phyloP scores from a whole-genome alignment of 2,888 invertebrate species.

The Cantharis nigra region DNA sequence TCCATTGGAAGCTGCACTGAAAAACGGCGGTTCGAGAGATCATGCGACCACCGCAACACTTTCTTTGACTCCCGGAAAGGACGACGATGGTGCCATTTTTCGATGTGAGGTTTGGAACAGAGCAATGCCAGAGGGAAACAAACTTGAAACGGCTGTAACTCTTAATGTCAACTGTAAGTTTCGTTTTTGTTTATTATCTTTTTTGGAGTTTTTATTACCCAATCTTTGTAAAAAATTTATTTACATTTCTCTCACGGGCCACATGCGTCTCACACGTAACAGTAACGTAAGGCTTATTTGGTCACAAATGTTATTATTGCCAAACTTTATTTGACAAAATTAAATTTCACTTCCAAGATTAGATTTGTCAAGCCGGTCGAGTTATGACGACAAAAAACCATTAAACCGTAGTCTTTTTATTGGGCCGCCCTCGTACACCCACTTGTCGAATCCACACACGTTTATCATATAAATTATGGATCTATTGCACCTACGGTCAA shows the following conservation, averaged over 20 bases:
- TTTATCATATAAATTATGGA: not conserved
- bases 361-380: not conserved
- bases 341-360: not conserved
- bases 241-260: conserved; percentile 11
- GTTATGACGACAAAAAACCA: not conserved
- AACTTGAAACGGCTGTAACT: conserved; percentile 77
- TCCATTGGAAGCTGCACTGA: conserved; percentile 71
- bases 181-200: conserved; percentile 29
- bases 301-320: not conserved
- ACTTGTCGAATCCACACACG: not conserved
- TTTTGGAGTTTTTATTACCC: conserved; percentile 8
- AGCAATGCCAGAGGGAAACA: conserved; percentile 81
- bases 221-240: conserved; percentile 19
- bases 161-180: conserved; percentile 90
- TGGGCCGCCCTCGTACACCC: not conserved
- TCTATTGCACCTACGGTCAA: not conserved
- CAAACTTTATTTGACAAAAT: not conserved
- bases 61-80: conserved; percentile 75
- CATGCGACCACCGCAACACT: conserved; percentile 78
- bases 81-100: conserved; percentile 83
- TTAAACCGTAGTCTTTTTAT: not conserved
- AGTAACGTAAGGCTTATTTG: not conserved
- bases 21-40: conserved; percentile 73
- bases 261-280: conserved; percentile 10
- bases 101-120: conserved; percentile 89